Evolutionary conservation across 2,888 invertebrate genomes (phyloP).

Genomic region (Epinotia brunnichana): DNA sequence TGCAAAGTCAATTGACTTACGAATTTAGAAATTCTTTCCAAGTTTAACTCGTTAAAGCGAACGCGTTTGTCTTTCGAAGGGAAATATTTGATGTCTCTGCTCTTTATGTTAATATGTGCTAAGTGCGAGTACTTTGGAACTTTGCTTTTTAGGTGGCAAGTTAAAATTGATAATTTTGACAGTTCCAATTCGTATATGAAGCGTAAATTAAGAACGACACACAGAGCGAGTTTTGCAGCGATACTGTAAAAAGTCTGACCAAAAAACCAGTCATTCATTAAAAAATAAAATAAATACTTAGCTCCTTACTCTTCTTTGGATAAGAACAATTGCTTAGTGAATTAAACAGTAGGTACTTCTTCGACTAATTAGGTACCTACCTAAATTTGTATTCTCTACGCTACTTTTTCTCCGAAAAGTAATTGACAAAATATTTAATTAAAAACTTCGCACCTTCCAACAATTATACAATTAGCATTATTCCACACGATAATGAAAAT

Average conservation of each 20-base stretch:
- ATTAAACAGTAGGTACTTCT: not conserved
- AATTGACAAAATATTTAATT: slow-evolving; percentile 35
- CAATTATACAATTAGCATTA: slow-evolving; percentile 40
- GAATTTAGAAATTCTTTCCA: slow-evolving; percentile 51
- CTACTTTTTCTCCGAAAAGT: slow-evolving; percentile 20
- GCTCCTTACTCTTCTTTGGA: not conserved
- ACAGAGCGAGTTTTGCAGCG: too few species aligned
- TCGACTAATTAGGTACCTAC: slow-evolving; percentile 5
- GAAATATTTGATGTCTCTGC: slow-evolving; percentile 56
- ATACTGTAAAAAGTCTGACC: too few species aligned
- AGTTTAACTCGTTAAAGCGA: slow-evolving; percentile 52
- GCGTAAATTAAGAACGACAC: too few species aligned
- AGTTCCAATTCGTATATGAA: not conserved
- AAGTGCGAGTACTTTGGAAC: slow-evolving; percentile 41
- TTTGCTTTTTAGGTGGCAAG: slow-evolving; percentile 15
- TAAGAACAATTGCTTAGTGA: not conserved
- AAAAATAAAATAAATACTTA: too few species aligned
- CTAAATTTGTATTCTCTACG: slow-evolving; percentile 11
- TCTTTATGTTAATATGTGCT: slow-evolving; percentile 51
- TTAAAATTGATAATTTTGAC: slow-evolving; percentile 12
- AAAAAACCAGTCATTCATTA: too few species aligned
- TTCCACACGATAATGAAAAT: slow-evolving; percentile 38
- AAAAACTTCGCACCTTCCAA: slow-evolving; percentile 16
- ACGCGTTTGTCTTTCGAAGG: slow-evolving; percentile 54
- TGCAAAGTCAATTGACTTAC: slow-evolving; percentile 49